Conservation (phyloP, 2,797 vertebrate genomes). For the Paratrypauchen microcephalus region DNA sequence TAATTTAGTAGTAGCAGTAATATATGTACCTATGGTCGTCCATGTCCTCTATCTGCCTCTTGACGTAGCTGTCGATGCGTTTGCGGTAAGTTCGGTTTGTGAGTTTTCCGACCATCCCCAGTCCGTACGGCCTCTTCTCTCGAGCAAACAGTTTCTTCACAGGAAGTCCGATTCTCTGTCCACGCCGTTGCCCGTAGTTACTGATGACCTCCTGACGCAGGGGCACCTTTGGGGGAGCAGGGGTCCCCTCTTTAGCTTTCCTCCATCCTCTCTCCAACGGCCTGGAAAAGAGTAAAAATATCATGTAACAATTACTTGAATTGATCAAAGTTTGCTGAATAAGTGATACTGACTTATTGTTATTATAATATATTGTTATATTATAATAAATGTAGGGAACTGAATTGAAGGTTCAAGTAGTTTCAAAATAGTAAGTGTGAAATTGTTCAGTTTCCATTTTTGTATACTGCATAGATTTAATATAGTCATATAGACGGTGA, state of each 20-base stretch:
- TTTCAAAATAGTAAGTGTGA: no score
- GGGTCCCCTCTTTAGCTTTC: conserved; percentile 87
- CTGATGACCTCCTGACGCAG: conserved; percentile 96
- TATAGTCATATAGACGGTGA: no score
- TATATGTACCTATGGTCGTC: conserved; percentile 88
- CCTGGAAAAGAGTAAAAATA: conserved; percentile 56
- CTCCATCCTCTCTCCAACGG: conserved; percentile 92
- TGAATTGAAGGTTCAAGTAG: no score
- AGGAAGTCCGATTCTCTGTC: conserved; percentile 90
- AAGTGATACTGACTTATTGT: no score
- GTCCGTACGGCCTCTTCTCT: conserved; percentile 94
- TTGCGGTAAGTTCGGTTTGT: conserved; percentile 98
- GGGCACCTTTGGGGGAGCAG: conserved; percentile 89
- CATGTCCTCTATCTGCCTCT: conserved; percentile 97
- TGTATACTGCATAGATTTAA: no score
- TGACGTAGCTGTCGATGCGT: conserved; percentile 95
- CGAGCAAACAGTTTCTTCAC: conserved; percentile 95
- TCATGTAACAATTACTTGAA: no score
- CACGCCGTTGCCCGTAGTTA: conserved; percentile 85
- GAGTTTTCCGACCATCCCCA: conserved; percentile 96
- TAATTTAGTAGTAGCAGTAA: background rate
- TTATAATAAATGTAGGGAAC: no score
- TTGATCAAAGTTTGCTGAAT: background rate
- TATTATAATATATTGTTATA: no score
- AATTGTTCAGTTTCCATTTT: no score